A percentile compares a stretch with the other conserved stretches of the same genome.
Conservation (phyloP, 2,888 invertebrate species). For the Nymphalis c-album region DNA sequence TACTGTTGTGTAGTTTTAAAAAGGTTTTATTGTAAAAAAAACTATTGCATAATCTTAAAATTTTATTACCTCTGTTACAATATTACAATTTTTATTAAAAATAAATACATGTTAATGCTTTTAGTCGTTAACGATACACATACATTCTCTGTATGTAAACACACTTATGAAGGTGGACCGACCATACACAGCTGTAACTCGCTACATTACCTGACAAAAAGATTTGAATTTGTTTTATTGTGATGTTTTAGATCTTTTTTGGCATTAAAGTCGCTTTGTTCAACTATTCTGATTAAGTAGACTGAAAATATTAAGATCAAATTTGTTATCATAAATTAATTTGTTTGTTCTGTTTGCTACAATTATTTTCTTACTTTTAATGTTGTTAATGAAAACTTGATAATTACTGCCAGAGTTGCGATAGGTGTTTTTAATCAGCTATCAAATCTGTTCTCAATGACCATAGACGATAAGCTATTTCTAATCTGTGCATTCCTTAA, state of each 20-base stretch:
- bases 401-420: background rate
- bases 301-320: constrained; percentile 1
- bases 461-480: constrained; percentile 5
- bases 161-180: too few relatives aligned
- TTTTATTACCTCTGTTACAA: constrained; percentile 32
- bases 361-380: too few relatives aligned
- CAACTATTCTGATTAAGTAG: background rate
- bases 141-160: background rate
- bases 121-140: background rate
- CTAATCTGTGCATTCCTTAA: constrained; percentile 24
- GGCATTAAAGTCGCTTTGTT: too few relatives aligned
- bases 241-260: too few relatives aligned
- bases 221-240: too few relatives aligned
- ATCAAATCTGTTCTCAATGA: background rate
- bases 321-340: background rate
- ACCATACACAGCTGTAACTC: background rate
- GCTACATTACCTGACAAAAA: too few relatives aligned
- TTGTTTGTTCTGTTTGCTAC: background rate
- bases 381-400: background rate
- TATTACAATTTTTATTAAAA: constrained; percentile 25
- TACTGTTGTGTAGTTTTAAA: background rate
- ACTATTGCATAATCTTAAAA: background rate
- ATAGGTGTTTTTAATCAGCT: background rate
- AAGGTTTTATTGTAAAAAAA: constrained; percentile 7
- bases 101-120: constrained; percentile 36